These are phyloP conservation scores for Gymnocheta viridis DNA, from an alignment of 2,888 invertebrate genomes.

Conservation along the genomic window DNA sequence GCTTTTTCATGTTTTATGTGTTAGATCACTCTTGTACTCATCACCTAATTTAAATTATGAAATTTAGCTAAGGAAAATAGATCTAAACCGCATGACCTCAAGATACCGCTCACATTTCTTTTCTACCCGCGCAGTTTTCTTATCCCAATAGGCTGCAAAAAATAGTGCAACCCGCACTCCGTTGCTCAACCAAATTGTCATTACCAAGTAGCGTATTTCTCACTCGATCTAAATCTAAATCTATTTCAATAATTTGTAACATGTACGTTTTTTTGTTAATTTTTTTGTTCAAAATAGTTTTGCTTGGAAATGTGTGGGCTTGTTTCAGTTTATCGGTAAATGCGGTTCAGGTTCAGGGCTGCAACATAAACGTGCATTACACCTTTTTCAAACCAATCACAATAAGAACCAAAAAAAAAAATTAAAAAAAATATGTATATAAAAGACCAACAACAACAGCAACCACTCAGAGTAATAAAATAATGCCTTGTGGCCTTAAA, in stretches of 20 bases:
- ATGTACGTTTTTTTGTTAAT: slow-evolving; percentile 15
- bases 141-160: background rate
- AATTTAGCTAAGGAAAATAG: no score
- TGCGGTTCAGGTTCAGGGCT: slow-evolving; percentile 68
- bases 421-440: background rate
- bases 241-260: background rate
- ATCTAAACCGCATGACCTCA: no score
- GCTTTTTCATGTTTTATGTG: no score
- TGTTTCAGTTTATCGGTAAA: slow-evolving; percentile 46
- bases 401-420: slow-evolving; percentile 15
- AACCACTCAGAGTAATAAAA: slow-evolving; percentile 36
- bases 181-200: no score
- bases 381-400: slow-evolving; percentile 54
- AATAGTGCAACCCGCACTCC: background rate
- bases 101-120: no score
- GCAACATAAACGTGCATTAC: slow-evolving; percentile 63
- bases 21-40: no score
- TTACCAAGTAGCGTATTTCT: background rate
- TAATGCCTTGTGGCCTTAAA: slow-evolving; percentile 42
- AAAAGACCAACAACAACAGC: background rate
- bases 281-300: background rate
- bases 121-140: background rate
- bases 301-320: slow-evolving; percentile 57
- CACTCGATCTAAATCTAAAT: slow-evolving; percentile 6
- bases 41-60: no score